Evolutionary conservation across 2,888 invertebrate genomes (phyloP), one percentile per base, ranked within the genome.

Genomic region (Conus canariensis): DNA sequence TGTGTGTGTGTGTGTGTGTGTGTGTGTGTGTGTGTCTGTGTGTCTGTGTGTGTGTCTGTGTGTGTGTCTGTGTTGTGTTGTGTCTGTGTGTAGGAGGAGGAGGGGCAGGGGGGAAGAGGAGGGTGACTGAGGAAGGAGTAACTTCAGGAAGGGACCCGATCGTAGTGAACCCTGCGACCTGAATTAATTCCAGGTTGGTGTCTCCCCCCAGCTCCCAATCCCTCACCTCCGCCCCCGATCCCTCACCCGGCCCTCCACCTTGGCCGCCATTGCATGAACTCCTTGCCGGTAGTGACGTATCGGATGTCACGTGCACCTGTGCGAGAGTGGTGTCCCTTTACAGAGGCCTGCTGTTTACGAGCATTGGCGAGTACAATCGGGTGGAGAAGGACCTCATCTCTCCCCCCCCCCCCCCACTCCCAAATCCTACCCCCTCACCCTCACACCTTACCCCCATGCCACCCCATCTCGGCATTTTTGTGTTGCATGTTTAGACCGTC

Each of bases 251-350:
- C 77, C n/a, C 77, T n/a, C 25, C 77, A 77, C 77, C 77, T 12
- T 22, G 16, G n/a, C 77, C n/a, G n/a, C 8, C 74, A 74, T 74
- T 22, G 45, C 80, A 30, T 12, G 45, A 82, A 25, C 16, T 82
- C 45, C 12, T 16, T 30, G 30, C 82, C 45, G 82, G 82, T 82
- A 56, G 82, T 82, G 82, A 82, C 82, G 82, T 82, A 45, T 82
- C 82, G 82, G 82, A 45, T 85, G 58, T 58, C 85, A 85, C 85
- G 85, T 85, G 85, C 85, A 85, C 85, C 85, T 85, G 85, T 85
- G 85, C 12, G 30, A 45, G 58, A 25, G 59, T 59, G 85, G 85
- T 85, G 85, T 85, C 85, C 59, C 85, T 58, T 85, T 85, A 59
- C 85, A 3, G 30, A 2, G 30, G 45, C 77, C 80, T 45, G 45